Evolutionary conservation across 2,113 vertebrate species (phyloP), one percentile per base, ranked within the genome.

Genomic region (Pristiophorus japonicus): DNA sequence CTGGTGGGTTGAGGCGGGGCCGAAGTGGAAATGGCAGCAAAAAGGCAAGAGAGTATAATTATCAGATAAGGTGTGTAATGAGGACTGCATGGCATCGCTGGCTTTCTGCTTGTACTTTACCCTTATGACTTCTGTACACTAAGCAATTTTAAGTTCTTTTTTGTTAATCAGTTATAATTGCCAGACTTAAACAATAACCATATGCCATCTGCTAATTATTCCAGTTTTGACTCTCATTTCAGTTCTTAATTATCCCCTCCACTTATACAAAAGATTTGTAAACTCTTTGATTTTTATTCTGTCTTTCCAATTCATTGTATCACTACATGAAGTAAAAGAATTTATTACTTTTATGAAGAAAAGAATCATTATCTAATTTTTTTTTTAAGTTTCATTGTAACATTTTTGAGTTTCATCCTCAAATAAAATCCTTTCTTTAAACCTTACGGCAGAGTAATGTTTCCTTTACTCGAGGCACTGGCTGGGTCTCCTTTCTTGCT

Each of bases 351-450:
- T 90, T 90, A 22, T 85, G 85, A 96, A 96, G 92, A 96, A 95
- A 90, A 66, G 95, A 96, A 96, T 92, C 96, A 96, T 81, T 97
- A 96, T 96, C 63, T 96, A 91, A 97, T 96, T 97, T 96, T 78
- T 90, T 96, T 96, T 96, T 96, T 96, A 97, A 97, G 96, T 96
- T 97, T 98, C 97, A 97, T 97, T 97, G 97, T 98, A 98, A 97
- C 97, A 97, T 97, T n/a, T 90, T 91, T 97, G 97, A 96, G 97
- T 98, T 98, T 97, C 97, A 98, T 96, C 98, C 98, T 98, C 98
- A 97, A 99, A 99, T 99, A 99, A 98, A 98, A 96, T 96, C 97
- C 97, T 96, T 96, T 97, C 95, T 97, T 98, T 96, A 96, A 97
- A 97, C 16, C 65, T 59, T 67, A 94, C 8, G 5, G 10, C 30